Evolutionary conservation across 2,888 invertebrate species (phyloP), one percentile per base, ranked within the genome.

Genomic region (Muschampia staudingeri): DNA sequence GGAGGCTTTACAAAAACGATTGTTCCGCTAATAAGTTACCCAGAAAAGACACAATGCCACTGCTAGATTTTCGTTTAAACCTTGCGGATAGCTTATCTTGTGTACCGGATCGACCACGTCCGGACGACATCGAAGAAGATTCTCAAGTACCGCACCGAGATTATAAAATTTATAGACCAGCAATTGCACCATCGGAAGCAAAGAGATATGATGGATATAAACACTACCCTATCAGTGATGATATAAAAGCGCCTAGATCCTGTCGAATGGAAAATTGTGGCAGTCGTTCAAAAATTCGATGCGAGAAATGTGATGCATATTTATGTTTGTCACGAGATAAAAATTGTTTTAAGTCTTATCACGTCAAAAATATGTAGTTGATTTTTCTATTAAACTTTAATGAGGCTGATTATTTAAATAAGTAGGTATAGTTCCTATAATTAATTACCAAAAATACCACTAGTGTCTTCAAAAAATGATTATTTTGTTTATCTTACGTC

Each of bases 151-250:
- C 75, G n/a, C 80, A 70, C 12, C 52, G 75, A 52, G 76, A 80
- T 69, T 80, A 80, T 40, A 76, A 52, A 80, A 76, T 76, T 48
- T 80, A 78, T 44, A 71, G 77, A 82, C 82, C 82, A 73, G 72
- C 84, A 30, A 86, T 76, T 70, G 76, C 72, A 42, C 89, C 89
- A 8, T 86, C 87, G 65, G 77, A 82, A 52, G 85, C 83, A 11
- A 89, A 88, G 80, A 82, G 87, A 61, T 86, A 89, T 78, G 89
- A 90, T 48, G 88, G 89, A n/a, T 89, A 87, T 73, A 88, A 90
- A 12, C 87, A 90, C 73, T 81, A 81, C 25, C 90, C 88, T 19
- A 37, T 79, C 42, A 81, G 82, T 82, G 89, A 89, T 80, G 84
- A 87, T 12, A 86, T 90, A 11, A 84, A 84, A 71, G 78, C 84